Evolutionary conservation across 2,888 invertebrate genomes (phyloP), one percentile per base, ranked within the genome.

Genomic region (Pimpla rufipes): DNA sequence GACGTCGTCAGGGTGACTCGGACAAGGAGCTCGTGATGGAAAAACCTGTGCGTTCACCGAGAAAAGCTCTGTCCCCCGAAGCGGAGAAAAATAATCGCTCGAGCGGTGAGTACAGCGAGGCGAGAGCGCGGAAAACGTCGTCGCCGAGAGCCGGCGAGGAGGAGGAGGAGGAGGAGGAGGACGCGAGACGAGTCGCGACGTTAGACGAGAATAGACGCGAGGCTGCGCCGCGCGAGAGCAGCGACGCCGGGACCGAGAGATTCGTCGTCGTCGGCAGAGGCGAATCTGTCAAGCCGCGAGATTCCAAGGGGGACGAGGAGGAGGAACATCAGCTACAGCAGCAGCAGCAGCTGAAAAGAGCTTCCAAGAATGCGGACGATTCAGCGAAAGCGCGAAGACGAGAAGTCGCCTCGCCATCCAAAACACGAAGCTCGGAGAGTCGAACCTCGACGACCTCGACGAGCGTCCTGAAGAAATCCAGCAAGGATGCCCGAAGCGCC

Each of bases 191-290:
- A 23, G 47, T 35, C 21, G 47, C 62, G 10, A n/a, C 62, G 47
- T 47, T 21, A 21, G 80, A 83, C 85, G 75, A 80, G 80, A 84
- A 83, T 84, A 84, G 84, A 80, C 23, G 29, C 77, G 81, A 78
- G 76, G 74, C 67, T 2, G 42, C 47, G 35, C 10, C 83, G 59
- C 83, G 83, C 66, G 79, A 79, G 59, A 76, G 8, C 50, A 76
- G 8, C 50, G 66, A 57, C 64, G 81, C 55, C 59, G 75, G 50
- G 18, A 21, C 16, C 23, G 45, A 10, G 37, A 23, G n/a, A 35
- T 29, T 42, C 18, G n/a, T 70, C 35, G 11, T 23, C 18, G 16
- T 21, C 73, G 73, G 67, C 7, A 80, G 64, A 74, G 74, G 16
- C 52, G 73, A 83, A 55, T 59, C 40, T n/a, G 37, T 13, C 40